Conservation (phyloP, 2,888 invertebrate genomes). For the Eledona agricola region DNA sequence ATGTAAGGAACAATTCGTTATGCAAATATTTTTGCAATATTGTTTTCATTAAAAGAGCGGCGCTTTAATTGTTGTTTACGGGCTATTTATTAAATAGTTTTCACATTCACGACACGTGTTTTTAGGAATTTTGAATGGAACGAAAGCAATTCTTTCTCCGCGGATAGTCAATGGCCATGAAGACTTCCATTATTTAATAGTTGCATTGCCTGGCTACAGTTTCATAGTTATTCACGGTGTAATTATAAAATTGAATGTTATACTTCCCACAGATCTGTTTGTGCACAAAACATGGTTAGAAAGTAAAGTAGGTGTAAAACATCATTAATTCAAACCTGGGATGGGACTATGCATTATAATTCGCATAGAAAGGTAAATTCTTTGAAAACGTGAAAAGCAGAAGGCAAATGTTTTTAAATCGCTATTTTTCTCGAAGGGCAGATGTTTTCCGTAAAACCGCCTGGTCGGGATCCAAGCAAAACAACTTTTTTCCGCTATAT, state of each 20-base stretch:
- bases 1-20: slow-evolving; percentile 50
- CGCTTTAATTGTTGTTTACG: slow-evolving; percentile 49
- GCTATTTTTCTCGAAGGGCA: slow-evolving; percentile 30
- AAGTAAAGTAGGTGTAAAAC: slow-evolving; percentile 52
- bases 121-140: slow-evolving; percentile 4
- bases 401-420: slow-evolving; percentile 37
- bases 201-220: slow-evolving; percentile 28
- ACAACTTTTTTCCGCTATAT: slow-evolving; percentile 19
- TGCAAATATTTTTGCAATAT: slow-evolving; percentile 52
- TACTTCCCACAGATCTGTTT: slow-evolving; percentile 48
- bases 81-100: slow-evolving; percentile 45
- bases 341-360: slow-evolving; percentile 39
- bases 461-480: slow-evolving; percentile 32
- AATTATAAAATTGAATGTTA: slow-evolving; percentile 49
- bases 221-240: slow-evolving; percentile 38
- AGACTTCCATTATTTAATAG: slow-evolving; percentile 32
- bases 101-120: slow-evolving; percentile 14
- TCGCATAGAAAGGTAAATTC: slow-evolving; percentile 39
- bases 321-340: slow-evolving; percentile 45
- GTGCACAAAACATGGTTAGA: slow-evolving; percentile 48
- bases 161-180: slow-evolving; percentile 32
- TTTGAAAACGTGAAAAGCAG: slow-evolving; percentile 38
- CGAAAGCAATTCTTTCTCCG: slow-evolving; percentile 15
- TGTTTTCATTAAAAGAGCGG: slow-evolving; percentile 41
- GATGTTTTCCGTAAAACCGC: slow-evolving; percentile 28